A percentile compares a stretch with the other conserved stretches of the same genome.
Evolutionary conservation across 64 coral and sea anemone genomes (phyloP).

Genomic region (Montipora capricornis): DNA sequence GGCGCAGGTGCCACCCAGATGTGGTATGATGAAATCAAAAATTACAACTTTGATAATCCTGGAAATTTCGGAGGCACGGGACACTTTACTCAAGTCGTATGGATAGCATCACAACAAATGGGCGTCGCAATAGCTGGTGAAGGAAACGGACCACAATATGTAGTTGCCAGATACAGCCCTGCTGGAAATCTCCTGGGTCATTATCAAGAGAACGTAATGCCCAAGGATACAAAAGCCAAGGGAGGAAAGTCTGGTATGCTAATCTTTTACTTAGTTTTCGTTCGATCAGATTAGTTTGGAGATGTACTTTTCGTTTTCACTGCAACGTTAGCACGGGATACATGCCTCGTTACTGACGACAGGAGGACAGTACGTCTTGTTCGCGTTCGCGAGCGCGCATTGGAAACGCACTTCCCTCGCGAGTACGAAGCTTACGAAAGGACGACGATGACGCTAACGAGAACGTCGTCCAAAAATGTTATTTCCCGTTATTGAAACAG

Average conservation of each 20-base stretch:
- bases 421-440: no score
- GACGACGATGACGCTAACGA: no score
- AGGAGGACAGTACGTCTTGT: no score
- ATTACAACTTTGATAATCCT: slow-evolving; percentile 90
- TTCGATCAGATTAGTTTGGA: background rate
- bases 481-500: no score
- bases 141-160: slow-evolving; percentile 79
- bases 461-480: no score
- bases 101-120: slow-evolving; percentile 82
- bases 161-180: slow-evolving; percentile 87
- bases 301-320: background rate
- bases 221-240: slow-evolving; percentile 72
- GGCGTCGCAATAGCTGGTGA: slow-evolving; percentile 88
- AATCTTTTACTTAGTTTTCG: background rate
- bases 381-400: no score
- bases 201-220: slow-evolving; percentile 88
- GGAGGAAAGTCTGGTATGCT: slow-evolving; percentile 2
- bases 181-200: slow-evolving; percentile 91
- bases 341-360: no score
- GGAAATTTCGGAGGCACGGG: slow-evolving; percentile 84
- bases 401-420: no score
- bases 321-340: no score
- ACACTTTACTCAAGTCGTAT: slow-evolving; percentile 97
- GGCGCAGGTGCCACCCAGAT: slow-evolving; percentile 86
- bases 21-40: slow-evolving; percentile 99